Evolutionary conservation across 2,888 invertebrate genomes (phyloP).

Genomic region (Sturmia bella): DNA sequence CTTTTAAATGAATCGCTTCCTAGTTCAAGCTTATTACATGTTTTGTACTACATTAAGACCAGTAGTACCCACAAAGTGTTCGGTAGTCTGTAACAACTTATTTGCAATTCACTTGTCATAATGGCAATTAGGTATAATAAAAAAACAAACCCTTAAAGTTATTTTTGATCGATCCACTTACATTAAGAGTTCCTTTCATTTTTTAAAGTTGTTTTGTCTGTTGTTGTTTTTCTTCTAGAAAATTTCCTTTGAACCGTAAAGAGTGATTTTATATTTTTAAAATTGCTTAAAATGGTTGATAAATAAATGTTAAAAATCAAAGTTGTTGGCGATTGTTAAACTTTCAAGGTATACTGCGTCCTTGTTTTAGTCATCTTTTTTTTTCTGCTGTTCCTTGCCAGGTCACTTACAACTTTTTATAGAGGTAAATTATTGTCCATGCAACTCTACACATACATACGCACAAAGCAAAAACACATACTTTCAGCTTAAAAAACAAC

Average conservation of each 20-base stretch:
- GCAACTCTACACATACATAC: neutral
- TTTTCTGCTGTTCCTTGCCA: conserved; percentile 36
- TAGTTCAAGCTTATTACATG: neutral
- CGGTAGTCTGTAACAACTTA: neutral
- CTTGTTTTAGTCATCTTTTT: conserved; percentile 52
- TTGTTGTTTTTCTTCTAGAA: conserved; percentile 7
- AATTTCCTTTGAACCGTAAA: conserved; percentile 13
- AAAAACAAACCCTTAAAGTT: conserved; percentile 11
- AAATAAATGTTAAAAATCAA: conserved; percentile 42
- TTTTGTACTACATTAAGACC: neutral
- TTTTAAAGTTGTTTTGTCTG: conserved; percentile 12
- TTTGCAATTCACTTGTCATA: neutral
- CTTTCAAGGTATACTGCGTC: conserved; percentile 71
- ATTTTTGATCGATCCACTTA: conserved; percentile 15
- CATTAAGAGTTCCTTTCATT: conserved; percentile 46
- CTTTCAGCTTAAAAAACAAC: neutral
- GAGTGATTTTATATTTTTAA: neutral
- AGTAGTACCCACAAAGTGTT: no score
- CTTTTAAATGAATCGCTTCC: conserved; percentile 8
- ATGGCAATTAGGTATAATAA: neutral
- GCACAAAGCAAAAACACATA: neutral
- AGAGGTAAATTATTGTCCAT: neutral
- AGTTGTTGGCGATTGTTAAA: conserved; percentile 61
- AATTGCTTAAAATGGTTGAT: conserved; percentile 24
- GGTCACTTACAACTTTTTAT: neutral